Evolutionary conservation across 2,888 invertebrate species (phyloP).

Genomic region (Machimus rusticus): DNA sequence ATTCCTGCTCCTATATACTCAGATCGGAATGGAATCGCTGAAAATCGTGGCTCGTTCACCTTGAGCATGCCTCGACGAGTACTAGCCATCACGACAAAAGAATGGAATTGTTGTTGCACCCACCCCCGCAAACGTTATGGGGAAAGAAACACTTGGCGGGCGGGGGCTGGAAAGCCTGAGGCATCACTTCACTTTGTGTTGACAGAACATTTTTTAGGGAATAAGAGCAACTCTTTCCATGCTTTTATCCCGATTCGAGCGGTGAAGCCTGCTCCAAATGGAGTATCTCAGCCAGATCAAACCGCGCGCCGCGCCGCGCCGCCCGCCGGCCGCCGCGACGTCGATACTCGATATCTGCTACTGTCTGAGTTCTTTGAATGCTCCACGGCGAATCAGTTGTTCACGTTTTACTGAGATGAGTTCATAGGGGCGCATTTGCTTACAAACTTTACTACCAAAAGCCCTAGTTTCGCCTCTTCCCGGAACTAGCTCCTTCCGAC

Average conservation of each 20-base stretch:
- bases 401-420: background rate
- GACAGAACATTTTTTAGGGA: slow-evolving; percentile 9
- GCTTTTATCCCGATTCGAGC: background rate
- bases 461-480: background rate
- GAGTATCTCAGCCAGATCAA: background rate
- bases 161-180: background rate
- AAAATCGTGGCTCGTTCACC: background rate
- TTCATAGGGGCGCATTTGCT: background rate
- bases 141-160: background rate
- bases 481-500: background rate
- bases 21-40: background rate
- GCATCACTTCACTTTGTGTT: slow-evolving; percentile 23
- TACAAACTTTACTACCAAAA: background rate
- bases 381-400: background rate
- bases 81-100: background rate
- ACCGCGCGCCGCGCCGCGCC: too few species aligned
- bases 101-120: background rate
- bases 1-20: background rate
- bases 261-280: background rate
- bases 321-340: background rate
- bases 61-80: background rate
- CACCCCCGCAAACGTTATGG: background rate
- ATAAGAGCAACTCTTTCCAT: slow-evolving; percentile 10
- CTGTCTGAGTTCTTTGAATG: background rate
- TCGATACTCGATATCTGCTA: background rate